Base-by-base conservation (phyloP, 1,140 invertebrate genomes). In the Hycleus cichorii region DNA sequence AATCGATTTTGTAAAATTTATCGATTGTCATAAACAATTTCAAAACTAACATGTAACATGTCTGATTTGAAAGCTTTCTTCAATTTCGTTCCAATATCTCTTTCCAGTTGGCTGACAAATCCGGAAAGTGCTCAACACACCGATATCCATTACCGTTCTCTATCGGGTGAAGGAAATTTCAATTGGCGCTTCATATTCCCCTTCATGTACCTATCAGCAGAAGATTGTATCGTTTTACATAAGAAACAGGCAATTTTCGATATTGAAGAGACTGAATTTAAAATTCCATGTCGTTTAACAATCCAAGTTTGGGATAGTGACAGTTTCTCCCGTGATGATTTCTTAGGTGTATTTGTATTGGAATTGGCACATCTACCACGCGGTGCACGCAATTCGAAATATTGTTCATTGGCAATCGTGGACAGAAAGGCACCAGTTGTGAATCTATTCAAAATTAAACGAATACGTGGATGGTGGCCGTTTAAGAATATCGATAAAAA, bases 171-270 rank as follows among this genome's bases (percentile, higher is more conserved):
- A 64, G 90, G 88, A 0, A 88, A 87, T 67, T 95, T 95, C 74
- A 95, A 95, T 74, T 95, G 92, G 92, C 76, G 91, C 67, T 94
- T 95, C 77, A 77, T 94, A 40, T 95, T 91, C 69, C 81, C 79
- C 7, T 85, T 95, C 64, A 83, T 84, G 47, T 95, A 93, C 72
- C 78, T 89, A 40, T 80, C 82, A 42, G 81, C 84, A 2, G 90
- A 94, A 71, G 83, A 87, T 65, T 85, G 86, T 73, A 88, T 94
- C 66, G 78, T 89, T 4, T 64, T 78, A 0, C 64, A 60, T 3
- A 74, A 71, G 38, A 78, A 76, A 60, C 80, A 84, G 60, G 81
- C 78, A 0, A 64, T 84, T 2, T 82, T 89, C 43, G 81, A 81
- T 0, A 78, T 77, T 60, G 81, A 83, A 62, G 80, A 81, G 58